Evolutionary conservation across 2,797 vertebrate species (phyloP).

Genomic region (Clarias laeviceps): DNA sequence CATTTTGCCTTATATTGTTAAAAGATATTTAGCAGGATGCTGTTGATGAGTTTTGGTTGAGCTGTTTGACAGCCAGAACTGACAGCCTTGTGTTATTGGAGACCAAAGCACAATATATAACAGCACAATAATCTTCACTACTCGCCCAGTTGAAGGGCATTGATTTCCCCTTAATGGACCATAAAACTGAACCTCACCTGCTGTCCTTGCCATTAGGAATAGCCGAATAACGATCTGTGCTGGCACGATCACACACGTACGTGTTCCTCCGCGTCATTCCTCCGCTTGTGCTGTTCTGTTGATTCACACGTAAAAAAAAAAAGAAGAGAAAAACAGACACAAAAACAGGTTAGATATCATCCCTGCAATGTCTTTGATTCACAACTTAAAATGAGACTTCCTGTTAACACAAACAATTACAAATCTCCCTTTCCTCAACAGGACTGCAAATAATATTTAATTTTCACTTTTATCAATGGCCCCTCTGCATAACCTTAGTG

Average conservation of each 20-base stretch:
- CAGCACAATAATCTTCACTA: not conserved
- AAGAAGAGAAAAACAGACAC: not conserved
- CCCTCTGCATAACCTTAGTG: not conserved
- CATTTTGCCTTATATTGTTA: not conserved
- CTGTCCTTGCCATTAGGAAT: constrained; percentile 97
- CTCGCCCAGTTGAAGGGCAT: not conserved
- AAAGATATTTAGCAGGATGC: not conserved
- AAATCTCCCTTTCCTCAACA: not conserved
- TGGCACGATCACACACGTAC: constrained; percentile 89
- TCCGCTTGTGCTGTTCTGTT: constrained; percentile 66
- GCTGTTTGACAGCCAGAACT: not conserved
- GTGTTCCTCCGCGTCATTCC: constrained; percentile 91
- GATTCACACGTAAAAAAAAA: constrained; percentile 1
- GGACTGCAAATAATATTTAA: not conserved
- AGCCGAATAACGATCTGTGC: constrained; percentile 86
- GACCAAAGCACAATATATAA: not conserved
- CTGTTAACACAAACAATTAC: not conserved
- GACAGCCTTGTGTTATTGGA: not conserved
- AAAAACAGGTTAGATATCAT: not conserved
- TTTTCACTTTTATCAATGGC: not conserved
- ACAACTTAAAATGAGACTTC: not conserved
- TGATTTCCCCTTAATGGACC: not conserved
- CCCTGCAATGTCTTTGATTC: not conserved
- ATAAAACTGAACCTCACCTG: constrained; percentile 51
- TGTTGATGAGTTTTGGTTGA: not conserved